These are phyloP conservation scores for Bombyx mandarina DNA, from an alignment of 1,140 invertebrate genomes.

Conservation along the genomic window DNA sequence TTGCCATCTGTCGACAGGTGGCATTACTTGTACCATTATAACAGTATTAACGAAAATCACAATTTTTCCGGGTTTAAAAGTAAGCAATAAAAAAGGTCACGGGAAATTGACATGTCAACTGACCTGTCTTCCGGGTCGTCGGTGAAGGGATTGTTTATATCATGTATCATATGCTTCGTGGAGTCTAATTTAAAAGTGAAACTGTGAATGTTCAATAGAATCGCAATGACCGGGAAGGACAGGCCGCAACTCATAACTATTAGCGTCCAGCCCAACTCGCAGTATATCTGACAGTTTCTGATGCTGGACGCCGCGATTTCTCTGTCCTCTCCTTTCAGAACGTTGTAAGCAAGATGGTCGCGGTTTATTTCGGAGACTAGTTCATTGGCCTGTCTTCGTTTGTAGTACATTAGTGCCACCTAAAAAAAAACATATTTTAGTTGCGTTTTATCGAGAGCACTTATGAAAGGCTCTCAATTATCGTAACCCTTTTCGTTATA, in stretches of 20 bases:
- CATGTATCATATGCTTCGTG: constrained; percentile 31
- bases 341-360: constrained; percentile 23
- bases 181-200: constrained; percentile 20
- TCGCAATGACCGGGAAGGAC: constrained; percentile 26
- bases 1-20: no score
- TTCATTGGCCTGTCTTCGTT: constrained; percentile 12
- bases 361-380: constrained; percentile 26
- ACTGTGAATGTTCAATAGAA: constrained; percentile 20
- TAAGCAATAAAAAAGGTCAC: no score
- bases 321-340: constrained; percentile 11
- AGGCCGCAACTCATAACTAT: neutral
- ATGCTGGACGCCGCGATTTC: constrained; percentile 7
- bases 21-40: no score
- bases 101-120: no score
- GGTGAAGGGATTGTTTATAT: constrained; percentile 22
- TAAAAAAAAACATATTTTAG: constrained; percentile 8
- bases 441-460: no score
- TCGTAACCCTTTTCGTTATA: no score
- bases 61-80: no score
- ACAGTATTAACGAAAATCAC: no score
- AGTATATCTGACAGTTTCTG: neutral
- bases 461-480: no score
- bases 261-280: neutral
- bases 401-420: constrained; percentile 26
- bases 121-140: constrained; percentile 13